Base-by-base conservation (phyloP, 2,113 vertebrate species). In the Ciconia maguari region DNA sequence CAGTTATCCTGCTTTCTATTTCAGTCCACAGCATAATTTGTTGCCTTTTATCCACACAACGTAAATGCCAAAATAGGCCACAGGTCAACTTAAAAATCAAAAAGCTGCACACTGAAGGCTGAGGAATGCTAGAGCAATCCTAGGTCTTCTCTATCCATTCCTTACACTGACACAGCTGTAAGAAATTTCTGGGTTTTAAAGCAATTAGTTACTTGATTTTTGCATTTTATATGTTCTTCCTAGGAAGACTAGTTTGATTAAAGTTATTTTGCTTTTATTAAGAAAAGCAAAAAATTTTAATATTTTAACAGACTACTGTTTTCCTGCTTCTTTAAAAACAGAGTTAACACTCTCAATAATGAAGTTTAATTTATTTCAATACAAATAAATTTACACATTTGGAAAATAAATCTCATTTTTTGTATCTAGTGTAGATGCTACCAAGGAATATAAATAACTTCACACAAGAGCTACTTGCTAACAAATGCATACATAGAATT, bases 1-100 rank as follows among this genome's bases (percentile, higher is more conserved):
- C 91, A 81, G 66, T 91, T 88, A 96, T 83, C 93, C 78, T 57
- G 78, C 82, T 65, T 64, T 83, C 95, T 91, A 87, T 94, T 95
- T 91, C 82, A 94, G 87, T 17, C 58, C 87, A 54, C 32, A 27
- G 78, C 83, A 93, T 88, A 32, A 93, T 68, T 94, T 66, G 38
- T 3, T 95, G 78, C 78, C 89, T 91, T 92, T 89, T 85, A 84
- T 49, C 74, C 81, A 85, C 78, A 74, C 89, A 69, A 75, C 1
- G 1, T 38, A 87, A 79, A 85, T 34, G 66, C 41, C 87, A 95
- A 86, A 91, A 83, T 2, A 68, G 58, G 38, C 49, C 78, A 69
- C 58, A 42, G 42, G 78, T 91, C 87, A 95, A 85, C 13, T 76
- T 16, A 46, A 41, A 89, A 89, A 84, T 32, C 77, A 60, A 58